These are phyloP conservation scores for Heliothis peltigera DNA, from an alignment of 2,888 invertebrate species.

Conservation along the genomic window DNA sequence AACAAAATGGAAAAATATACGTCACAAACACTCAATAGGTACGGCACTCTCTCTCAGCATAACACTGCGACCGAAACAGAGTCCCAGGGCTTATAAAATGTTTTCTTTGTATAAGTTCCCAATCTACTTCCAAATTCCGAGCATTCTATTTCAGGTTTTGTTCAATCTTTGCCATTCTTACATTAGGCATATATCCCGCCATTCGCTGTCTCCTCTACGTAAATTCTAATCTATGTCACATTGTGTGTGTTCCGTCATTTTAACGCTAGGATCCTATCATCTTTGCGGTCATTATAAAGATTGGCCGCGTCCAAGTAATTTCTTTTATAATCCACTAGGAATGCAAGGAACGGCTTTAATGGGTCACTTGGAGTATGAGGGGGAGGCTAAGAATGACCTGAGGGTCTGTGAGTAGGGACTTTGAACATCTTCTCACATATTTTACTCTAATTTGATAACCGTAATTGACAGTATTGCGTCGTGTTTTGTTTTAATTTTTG, in stretches of 20 bases:
- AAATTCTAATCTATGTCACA: slow-evolving; percentile 42
- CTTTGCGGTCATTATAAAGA: slow-evolving; percentile 71
- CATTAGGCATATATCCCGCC: slow-evolving; percentile 8
- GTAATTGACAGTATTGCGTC: not conserved
- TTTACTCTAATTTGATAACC: not conserved
- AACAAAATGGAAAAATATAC: too few relatives aligned
- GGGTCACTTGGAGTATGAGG: slow-evolving; percentile 42
- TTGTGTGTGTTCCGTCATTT: slow-evolving; percentile 70
- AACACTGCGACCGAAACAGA: too few relatives aligned
- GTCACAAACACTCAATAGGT: too few relatives aligned
- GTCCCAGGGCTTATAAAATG: too few relatives aligned
- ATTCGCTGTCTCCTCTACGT: slow-evolving; percentile 10
- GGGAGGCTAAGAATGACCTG: slow-evolving; percentile 14
- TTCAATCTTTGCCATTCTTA: too few relatives aligned
- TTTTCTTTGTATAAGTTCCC: too few relatives aligned
- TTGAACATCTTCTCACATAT: slow-evolving; percentile 17
- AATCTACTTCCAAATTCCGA: too few relatives aligned
- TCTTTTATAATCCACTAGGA: slow-evolving; percentile 64
- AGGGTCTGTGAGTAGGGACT: slow-evolving; percentile 36
- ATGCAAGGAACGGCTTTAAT: slow-evolving; percentile 67
- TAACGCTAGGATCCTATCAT: slow-evolving; percentile 65
- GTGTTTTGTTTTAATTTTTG: not conserved
- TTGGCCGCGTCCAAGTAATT: slow-evolving; percentile 70
- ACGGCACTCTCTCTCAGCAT: too few relatives aligned
- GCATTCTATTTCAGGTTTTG: too few relatives aligned